Conservation (phyloP, 2,113 vertebrate species). For the Lasiurus borealis region DNA sequence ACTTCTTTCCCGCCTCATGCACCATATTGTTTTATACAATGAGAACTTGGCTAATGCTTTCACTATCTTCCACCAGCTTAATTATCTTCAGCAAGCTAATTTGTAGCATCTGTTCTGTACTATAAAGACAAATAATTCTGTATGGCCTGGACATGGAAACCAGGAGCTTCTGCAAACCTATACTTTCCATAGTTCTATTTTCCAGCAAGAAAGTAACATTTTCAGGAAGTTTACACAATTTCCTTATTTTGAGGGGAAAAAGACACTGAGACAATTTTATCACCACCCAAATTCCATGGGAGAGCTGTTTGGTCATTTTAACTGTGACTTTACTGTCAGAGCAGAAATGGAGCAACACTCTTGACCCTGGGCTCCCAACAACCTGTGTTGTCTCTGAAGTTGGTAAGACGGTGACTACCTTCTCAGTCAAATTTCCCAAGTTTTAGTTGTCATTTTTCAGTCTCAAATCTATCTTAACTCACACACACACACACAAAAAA, state of each 20-base stretch:
- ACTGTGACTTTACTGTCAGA: neutral
- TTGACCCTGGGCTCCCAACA: neutral
- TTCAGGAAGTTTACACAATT: neutral
- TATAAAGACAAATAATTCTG: neutral
- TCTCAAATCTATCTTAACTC: constrained; percentile 1
- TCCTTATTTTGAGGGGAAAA: neutral
- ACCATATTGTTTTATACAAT: neutral
- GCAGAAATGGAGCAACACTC: neutral
- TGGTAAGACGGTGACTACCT: neutral
- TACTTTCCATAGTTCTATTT: constrained; percentile 20
- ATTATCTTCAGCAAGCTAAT: neutral
- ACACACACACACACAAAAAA: neutral
- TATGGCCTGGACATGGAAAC: neutral
- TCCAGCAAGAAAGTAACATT: neutral
- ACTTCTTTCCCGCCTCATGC: neutral
- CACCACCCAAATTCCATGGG: neutral
- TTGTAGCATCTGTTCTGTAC: constrained; percentile 1
- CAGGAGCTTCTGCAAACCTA: neutral
- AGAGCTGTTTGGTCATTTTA: neutral
- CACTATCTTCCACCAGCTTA: neutral
- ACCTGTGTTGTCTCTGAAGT: neutral
- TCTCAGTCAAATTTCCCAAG: neutral
- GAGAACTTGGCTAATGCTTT: neutral
- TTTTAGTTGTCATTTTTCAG: neutral
- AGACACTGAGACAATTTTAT: neutral